Conservation (phyloP, 2,797 vertebrate genomes). For the Cossypha heuglini region DNA sequence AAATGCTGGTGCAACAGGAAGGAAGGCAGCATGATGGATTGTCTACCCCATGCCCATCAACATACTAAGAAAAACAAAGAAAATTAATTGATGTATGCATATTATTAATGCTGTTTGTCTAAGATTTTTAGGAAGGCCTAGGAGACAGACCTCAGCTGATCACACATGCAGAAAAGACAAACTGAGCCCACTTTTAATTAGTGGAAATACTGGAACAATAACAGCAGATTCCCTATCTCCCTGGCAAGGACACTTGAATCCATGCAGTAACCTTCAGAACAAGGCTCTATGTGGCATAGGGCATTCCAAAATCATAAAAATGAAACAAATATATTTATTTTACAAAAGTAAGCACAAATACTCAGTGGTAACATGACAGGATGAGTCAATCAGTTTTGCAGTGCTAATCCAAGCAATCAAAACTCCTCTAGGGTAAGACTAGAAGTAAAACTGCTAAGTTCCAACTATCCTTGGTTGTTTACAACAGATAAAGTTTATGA, state of each 20-base stretch:
- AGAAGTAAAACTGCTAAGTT: not conserved
- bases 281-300: not conserved
- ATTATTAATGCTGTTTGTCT: not conserved
- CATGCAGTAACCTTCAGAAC: not conserved
- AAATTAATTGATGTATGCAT: not conserved
- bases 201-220: not conserved
- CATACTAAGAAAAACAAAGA: not conserved
- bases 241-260: not conserved
- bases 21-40: not conserved
- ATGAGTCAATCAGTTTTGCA: not conserved
- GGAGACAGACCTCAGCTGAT: not conserved
- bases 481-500: not conserved
- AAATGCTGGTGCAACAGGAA: not conserved
- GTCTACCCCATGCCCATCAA: not conserved
- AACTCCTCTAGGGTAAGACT: not conserved
- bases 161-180: not conserved
- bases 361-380: not conserved
- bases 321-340: not conserved
- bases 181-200: not conserved
- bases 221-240: not conserved
- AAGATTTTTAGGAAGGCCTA: not conserved
- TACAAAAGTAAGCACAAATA: not conserved
- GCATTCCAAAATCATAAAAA: not conserved
- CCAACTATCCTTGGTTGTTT: not conserved
- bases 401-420: not conserved